These are phyloP conservation scores for Limnephilus lunatus DNA, from an alignment of 2,888 invertebrate species.

Conservation along the genomic window DNA sequence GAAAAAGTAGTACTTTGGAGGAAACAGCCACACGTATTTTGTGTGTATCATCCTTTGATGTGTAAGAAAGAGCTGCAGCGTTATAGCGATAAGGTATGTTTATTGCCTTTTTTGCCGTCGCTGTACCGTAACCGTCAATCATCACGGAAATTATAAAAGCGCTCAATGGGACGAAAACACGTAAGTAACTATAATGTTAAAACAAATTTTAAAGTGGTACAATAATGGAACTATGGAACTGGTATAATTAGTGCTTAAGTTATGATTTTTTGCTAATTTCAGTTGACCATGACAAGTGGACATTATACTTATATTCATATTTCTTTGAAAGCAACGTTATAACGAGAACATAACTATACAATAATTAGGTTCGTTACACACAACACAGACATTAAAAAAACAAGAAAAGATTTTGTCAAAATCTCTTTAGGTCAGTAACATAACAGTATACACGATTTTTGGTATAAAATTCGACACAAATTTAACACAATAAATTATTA, in stretches of 20 bases:
- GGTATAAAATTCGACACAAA: constrained; percentile 27
- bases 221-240: background rate
- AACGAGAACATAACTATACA: background rate
- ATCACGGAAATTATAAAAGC: too few relatives aligned
- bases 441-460: constrained; percentile 32
- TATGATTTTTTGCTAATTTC: background rate
- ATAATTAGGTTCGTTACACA: background rate
- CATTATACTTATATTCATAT: background rate
- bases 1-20: too few relatives aligned
- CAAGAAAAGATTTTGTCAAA: background rate
- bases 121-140: too few relatives aligned
- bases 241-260: too few relatives aligned
- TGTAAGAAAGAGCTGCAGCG: too few relatives aligned
- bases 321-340: background rate
- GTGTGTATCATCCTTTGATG: too few relatives aligned
- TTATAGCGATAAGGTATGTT: too few relatives aligned
- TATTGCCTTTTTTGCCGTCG: too few relatives aligned
- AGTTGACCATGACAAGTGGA: background rate
- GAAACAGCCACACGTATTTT: too few relatives aligned
- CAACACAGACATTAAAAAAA: background rate
- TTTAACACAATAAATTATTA: constrained; percentile 38
- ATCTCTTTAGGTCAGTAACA: constrained; percentile 25
- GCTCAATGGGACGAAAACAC: too few relatives aligned
- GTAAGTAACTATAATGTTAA: background rate
- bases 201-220: background rate